phyloP scores from a whole-genome alignment of 2,888 invertebrate species.

The Isotomurus palustris region DNA sequence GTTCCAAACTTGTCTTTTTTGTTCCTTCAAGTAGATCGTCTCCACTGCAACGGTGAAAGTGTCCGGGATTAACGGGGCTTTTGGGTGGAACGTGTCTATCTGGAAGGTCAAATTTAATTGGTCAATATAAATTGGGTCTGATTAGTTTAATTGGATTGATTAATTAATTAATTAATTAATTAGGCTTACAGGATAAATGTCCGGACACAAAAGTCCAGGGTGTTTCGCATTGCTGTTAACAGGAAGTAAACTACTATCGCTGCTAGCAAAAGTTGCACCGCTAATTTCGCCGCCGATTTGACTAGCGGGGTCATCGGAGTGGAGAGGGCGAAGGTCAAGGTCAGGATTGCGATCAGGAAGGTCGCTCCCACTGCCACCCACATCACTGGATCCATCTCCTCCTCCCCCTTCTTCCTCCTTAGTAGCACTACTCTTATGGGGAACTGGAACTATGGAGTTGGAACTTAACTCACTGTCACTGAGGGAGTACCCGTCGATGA shows the following conservation, averaged over 20 bases:
- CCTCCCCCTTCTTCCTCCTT: background rate
- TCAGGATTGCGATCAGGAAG: conserved; percentile 4
- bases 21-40: conserved; percentile 44
- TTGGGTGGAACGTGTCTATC: conserved; percentile 40
- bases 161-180: too few relatives aligned
- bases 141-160: too few relatives aligned
- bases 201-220: conserved; percentile 43
- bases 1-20: conserved; percentile 45
- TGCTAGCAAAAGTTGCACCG: conserved; percentile 31
- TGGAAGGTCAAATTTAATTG: conserved; percentile 1
- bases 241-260: conserved; percentile 27
- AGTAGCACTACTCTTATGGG: too few relatives aligned
- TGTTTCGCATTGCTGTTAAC: conserved; percentile 38
- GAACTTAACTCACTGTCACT: too few relatives aligned
- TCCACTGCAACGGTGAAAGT: conserved; percentile 45
- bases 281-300: conserved; percentile 27
- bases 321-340: background rate
- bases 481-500: too few relatives aligned
- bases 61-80: conserved; percentile 46
- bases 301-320: conserved; percentile 9
- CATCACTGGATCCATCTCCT: background rate
- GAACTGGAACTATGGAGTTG: too few relatives aligned
- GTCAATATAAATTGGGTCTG: background rate
- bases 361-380: background rate
- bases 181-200: conserved; percentile 35